Base-by-base conservation (phyloP, 2,113 vertebrate species). In the Chionodraco myersi region DNA sequence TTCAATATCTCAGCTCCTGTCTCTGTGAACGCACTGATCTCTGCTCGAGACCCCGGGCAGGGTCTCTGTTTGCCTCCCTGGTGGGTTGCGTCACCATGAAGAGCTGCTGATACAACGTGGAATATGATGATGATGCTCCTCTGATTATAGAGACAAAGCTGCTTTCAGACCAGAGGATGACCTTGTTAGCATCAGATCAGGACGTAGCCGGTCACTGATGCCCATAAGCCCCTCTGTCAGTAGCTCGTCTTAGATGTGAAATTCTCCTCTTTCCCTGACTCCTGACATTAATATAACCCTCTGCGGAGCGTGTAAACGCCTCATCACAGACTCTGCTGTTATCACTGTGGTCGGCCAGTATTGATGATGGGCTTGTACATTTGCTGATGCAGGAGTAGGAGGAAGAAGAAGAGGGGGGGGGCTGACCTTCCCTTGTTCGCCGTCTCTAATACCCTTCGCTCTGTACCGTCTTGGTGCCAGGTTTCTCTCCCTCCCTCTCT, bases 391-490 rank as follows among this genome's bases (percentile, higher is more conserved):
- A 86, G 86, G 58, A 68, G 72, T 62, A 63, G 77, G 86, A 74
- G 57, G 73, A 60, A 36, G 54, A 18, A 4, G 54, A 16, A 67
- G 58, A 23, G 11, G 16, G 45, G 41, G 56, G 48, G 34, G 57
- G 72, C 78, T 92, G 92, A 93, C 93, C 93, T 92, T 92, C 89
- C 85, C 86, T 82, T 87, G 76, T 84, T 91, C 85, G 11, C 56
- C 65, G 65, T 76, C 87, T 90, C 72, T 82, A 87, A 85, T 85
- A 84, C 82, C 89, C 77, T 65, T 63, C 78, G 89, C 84, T 82
- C 77, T 76, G 72, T 77, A 52, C 75, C 80, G 80, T 81, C 74
- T 69, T 15, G 63, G 84, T 90, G 88, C 92, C 89, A 92, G 82
- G 81, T 90, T 84, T 92, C 83, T 82, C 80, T 77, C 56, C 54